Evolutionary conservation across 2,888 invertebrate species (phyloP).

Genomic region (Orchestes rusci): DNA sequence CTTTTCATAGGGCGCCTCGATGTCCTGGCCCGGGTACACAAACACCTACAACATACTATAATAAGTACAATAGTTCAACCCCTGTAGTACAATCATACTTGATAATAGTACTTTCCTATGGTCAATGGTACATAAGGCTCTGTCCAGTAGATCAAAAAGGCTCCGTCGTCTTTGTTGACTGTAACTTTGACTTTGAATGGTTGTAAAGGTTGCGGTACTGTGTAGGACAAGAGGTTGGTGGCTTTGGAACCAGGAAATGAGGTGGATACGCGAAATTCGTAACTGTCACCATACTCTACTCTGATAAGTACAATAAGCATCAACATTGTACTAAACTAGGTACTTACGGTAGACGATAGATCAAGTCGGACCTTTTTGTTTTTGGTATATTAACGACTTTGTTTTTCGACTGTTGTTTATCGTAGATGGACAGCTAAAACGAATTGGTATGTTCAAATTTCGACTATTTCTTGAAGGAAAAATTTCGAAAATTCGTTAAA

Average conservation of each 20-base stretch:
- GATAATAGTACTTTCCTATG: slow-evolving; percentile 30
- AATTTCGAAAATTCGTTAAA: no score
- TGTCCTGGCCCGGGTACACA: slow-evolving; percentile 30
- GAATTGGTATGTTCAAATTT: no score
- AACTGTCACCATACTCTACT: slow-evolving; percentile 30
- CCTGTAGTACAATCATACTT: slow-evolving; percentile 11
- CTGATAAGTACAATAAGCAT: slow-evolving; percentile 21
- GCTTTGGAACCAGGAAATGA: slow-evolving; percentile 32
- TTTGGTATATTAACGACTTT: slow-evolving; percentile 31
- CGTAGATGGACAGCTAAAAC: slow-evolving; percentile 32
- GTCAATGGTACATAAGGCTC: slow-evolving; percentile 35
- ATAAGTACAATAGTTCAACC: neutral
- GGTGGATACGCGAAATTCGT: slow-evolving; percentile 33
- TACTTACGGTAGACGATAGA: slow-evolving; percentile 26
- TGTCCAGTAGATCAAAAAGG: slow-evolving; percentile 36
- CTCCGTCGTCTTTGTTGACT: slow-evolving; percentile 31
- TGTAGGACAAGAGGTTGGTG: slow-evolving; percentile 30
- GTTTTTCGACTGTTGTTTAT: slow-evolving; percentile 27
- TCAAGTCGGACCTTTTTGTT: slow-evolving; percentile 29
- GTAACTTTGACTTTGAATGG: slow-evolving; percentile 33
- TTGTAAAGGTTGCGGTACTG: slow-evolving; percentile 33
- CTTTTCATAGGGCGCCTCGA: slow-evolving; percentile 29
- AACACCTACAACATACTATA: slow-evolving; percentile 27
- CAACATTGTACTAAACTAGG: no score
- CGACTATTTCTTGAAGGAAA: no score